Base-by-base conservation (phyloP, 35 echinoderm and acorn worm genomes). In the Patiria miniata region DNA sequence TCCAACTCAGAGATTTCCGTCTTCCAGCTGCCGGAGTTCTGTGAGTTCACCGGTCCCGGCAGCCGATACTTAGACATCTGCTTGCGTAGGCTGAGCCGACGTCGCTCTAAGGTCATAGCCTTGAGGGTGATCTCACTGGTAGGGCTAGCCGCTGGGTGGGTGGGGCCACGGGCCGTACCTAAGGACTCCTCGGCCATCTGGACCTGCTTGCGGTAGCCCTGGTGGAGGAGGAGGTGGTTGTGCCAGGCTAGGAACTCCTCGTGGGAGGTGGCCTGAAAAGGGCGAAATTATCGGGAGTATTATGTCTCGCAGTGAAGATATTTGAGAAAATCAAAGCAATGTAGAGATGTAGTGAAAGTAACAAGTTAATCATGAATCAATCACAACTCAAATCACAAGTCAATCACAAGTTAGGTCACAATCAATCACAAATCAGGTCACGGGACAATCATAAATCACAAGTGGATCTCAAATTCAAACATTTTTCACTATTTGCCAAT, bases 111-210 rank as follows among this genome's bases (percentile, higher is more conserved):
- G 0, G 95, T 97, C 81, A 97, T 93, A 16, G 95, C 95, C 61
- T 88, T 90, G 19, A 97, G 91, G 17, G 95, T 97, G 61, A 97
- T 82, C 52, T 97, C 85, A 55, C 95, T 97, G 80, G 95, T 97
- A 2, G 95, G 95, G 23, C 82, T 84, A 10, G 29, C 55, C 6
- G 57, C 82, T 2, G 87, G 89, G 14, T 79, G 78, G 14, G 78
- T 51, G 21, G 78, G 78, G 8, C 37, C 40, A 5, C 34, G 79
- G 8, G 22, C 84, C 42, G 12, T 12, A 12, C 4, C 42, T 88
- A 51, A n/a, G 79, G 83, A 28, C 85, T 81, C 18, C 77, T 80
- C 19, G 85, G 93, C 7, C 59, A 87, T 56, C 91, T 85, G 23
- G 7, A 91, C 61, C 36, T 93, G 95, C 17, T 90, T 89, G 42